These are phyloP conservation scores for Mythimna vitellina DNA, from an alignment of 2,888 invertebrate species.

Conservation along the genomic window DNA sequence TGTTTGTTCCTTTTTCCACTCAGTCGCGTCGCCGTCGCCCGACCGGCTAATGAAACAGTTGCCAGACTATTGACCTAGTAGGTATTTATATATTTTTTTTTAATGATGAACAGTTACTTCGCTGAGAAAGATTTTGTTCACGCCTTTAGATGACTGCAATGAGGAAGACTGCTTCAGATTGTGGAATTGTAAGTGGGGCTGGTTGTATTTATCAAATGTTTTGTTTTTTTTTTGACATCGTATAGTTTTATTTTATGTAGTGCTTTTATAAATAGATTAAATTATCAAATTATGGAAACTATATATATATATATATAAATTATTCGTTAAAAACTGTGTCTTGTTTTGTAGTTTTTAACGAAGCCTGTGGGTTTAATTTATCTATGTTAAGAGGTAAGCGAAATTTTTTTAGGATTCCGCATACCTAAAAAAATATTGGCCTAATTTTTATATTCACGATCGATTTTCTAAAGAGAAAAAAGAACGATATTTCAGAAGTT, in stretches of 20 bases:
- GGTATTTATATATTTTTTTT: background rate
- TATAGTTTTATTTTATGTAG: background rate
- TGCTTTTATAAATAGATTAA: background rate
- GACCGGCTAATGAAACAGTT: constrained; percentile 30
- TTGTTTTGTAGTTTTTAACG: no score
- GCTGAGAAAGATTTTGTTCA: background rate
- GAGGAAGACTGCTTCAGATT: background rate
- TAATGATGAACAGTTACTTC: background rate
- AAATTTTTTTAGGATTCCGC: no score
- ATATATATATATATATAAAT: no score
- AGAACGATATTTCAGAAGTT: constrained; percentile 10
- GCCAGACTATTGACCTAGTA: background rate
- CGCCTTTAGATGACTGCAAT: background rate
- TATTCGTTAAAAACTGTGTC: no score
- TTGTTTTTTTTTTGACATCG: background rate
- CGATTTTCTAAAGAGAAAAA: background rate
- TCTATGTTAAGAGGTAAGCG: no score
- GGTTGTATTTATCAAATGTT: background rate
- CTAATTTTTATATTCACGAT: background rate
- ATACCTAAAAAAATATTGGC: no score
- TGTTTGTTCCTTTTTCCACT: constrained; percentile 14
- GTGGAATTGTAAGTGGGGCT: background rate
- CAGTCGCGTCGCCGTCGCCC: constrained; percentile 1
- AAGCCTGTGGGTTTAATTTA: no score
- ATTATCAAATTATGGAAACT: no score